Evolutionary conservation across 92 coral and sea anemone species (phyloP), one percentile per base, ranked within the genome.

Genomic region (Porites rus): DNA sequence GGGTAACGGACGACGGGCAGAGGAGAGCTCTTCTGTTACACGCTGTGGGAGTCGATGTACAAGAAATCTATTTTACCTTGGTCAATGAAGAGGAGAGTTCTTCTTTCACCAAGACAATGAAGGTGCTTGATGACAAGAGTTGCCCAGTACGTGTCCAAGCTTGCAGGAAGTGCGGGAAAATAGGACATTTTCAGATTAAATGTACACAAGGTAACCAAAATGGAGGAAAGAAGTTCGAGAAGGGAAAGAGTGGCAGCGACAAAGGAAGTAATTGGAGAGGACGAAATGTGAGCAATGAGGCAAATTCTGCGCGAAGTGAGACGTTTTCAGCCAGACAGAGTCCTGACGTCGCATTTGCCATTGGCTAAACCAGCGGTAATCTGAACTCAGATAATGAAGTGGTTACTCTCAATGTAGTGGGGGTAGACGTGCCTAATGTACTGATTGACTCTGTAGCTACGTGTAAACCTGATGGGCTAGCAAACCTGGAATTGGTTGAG

Each of bases 1-100:
- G 86, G 17, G 80, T 89, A 78, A 56, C 78, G 22, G 53, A 89
- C 17, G 52, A 76, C 6, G 86, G 71, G 24, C 89, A 89, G 72
- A 89, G 83, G 51, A 77, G 80, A 75, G 92, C 89, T 31, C 62
- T 89, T 61, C 66, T 89, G 12, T 54, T 89, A 16, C 92, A 84
- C 75, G 59, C 85, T 6, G 89, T 89, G 13, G 89, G 86, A 50
- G 78, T 89, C 74, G 77, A 72, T 62, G 92, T 88, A 16, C 3
- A 7, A 68, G 28, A 68, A 46, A 68, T 68, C 14, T 68, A 10
- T 28, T 68, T 19, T 3, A 51, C 88, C 1, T 21, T 38, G 10
- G 73, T 4, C 21, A 9, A 8, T 65, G 70, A 65, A 24, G 70
- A 17, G 2, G 70, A 20, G 21, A 24, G 25, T 18, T 8, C 70